A percentile compares a stretch with the other conserved stretches of the same genome.
Evolutionary conservation across 2,797 vertebrate species (phyloP).

Genomic region (Manis pentadactyla): DNA sequence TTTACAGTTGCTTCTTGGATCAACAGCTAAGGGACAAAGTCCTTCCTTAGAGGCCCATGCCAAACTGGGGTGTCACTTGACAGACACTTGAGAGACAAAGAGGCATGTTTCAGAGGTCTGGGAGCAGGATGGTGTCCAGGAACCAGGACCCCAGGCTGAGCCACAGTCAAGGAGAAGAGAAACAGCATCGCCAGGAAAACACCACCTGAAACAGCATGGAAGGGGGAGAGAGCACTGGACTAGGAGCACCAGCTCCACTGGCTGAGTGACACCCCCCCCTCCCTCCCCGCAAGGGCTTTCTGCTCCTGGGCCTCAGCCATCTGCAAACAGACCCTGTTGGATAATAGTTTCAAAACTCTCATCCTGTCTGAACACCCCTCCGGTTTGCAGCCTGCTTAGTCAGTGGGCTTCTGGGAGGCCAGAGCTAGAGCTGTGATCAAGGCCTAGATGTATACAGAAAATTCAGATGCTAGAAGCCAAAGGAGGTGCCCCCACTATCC

Average conservation of each 20-base stretch:
- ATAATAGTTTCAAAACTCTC: not conserved
- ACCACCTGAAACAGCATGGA: not conserved
- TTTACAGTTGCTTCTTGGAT: not conserved
- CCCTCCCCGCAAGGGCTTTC: not conserved
- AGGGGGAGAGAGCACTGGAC: accelerated
- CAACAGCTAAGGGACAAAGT: not conserved
- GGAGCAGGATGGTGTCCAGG: accelerated
- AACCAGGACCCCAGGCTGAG: not conserved
- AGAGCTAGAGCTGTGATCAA: not conserved
- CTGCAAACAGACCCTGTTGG: not conserved
- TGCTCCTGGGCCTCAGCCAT: not conserved
- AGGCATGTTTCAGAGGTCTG: not conserved
- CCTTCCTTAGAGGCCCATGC: not conserved
- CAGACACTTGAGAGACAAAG: too few relatives aligned
- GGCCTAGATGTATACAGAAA: not conserved
- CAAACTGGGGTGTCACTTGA: not conserved
- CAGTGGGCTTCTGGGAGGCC: accelerated
- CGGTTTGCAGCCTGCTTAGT: not conserved
- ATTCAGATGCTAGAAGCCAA: not conserved
- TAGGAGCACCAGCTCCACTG: accelerated
- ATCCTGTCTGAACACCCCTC: not conserved
- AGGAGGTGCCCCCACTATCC: not conserved
- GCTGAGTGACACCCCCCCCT: accelerated
- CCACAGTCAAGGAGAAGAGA: not conserved
- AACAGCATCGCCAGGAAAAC: accelerated